Conservation (phyloP, 1,140 invertebrate species). For the Drosophila littoralis region DNA sequence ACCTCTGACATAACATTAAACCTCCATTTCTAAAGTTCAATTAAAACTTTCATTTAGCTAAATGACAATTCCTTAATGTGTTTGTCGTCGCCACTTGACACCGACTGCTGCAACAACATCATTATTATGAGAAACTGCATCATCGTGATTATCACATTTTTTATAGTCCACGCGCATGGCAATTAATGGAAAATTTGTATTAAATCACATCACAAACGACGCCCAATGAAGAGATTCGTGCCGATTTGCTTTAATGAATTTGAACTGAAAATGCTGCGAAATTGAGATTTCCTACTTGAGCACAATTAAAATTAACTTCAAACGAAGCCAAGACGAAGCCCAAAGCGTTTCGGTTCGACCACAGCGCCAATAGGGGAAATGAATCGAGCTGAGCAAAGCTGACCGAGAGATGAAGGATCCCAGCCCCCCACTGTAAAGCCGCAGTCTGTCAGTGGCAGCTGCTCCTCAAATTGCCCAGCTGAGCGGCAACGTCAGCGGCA, state of each 20-base stretch:
- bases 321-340: slow-evolving; percentile 55
- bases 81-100: slow-evolving; percentile 24
- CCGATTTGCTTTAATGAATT: slow-evolving; percentile 60
- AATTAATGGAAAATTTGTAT: slow-evolving; percentile 61
- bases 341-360: slow-evolving; percentile 53
- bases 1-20: background rate
- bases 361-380: slow-evolving; percentile 16
- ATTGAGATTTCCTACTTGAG: slow-evolving; percentile 80
- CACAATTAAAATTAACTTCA: slow-evolving; percentile 78
- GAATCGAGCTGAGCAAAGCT: slow-evolving; percentile 5
- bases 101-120: slow-evolving; percentile 12
- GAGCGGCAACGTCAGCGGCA: slow-evolving; percentile 28
- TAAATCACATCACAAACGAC: slow-evolving; percentile 48
- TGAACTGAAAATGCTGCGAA: slow-evolving; percentile 68
- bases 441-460: slow-evolving; percentile 21
- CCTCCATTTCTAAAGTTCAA: slow-evolving; percentile 9
- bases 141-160: slow-evolving; percentile 14
- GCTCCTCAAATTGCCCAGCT: slow-evolving; percentile 9
- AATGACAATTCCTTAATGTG: slow-evolving; percentile 1
- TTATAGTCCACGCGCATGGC: slow-evolving; percentile 11
- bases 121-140: slow-evolving; percentile 26
- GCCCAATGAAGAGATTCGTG: slow-evolving; percentile 38
- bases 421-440: slow-evolving; percentile 19
- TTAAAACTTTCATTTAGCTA: slow-evolving; percentile 12
- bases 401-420: slow-evolving; percentile 23